These are phyloP conservation scores for Ondatra zibethicus DNA, from an alignment of 2,113 vertebrate genomes.

Conservation along the genomic window DNA sequence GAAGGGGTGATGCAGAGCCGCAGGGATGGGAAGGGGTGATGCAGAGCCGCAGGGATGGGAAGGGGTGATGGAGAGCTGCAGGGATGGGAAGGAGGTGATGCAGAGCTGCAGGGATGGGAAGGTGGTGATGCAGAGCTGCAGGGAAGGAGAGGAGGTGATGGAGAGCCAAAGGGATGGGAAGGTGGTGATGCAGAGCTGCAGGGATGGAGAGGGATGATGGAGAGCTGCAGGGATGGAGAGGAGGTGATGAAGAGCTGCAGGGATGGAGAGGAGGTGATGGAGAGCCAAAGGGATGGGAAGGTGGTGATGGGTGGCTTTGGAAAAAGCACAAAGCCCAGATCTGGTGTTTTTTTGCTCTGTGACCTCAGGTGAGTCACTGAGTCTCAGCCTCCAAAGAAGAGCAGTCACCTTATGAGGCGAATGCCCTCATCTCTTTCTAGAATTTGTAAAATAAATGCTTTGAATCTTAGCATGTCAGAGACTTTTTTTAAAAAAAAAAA, in stretches of 20 bases:
- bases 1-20: neutral
- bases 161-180: neutral
- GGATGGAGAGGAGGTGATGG: too few species aligned
- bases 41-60: fast-evolving
- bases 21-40: neutral
- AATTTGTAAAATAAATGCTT: neutral
- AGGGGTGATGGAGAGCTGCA: too few species aligned
- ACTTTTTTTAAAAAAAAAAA: neutral
- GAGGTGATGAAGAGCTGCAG: too few species aligned
- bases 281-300: neutral
- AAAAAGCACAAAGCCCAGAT: neutral
- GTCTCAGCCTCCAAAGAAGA: neutral
- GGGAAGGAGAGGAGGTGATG: too few species aligned
- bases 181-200: too few species aligned
- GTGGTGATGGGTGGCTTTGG: neutral
- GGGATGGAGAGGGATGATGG: too few species aligned
- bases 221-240: neutral
- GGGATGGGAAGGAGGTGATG: too few species aligned
- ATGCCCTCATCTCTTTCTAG: neutral
- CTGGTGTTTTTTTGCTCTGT: neutral
- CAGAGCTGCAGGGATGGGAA: too few species aligned
- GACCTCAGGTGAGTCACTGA: neutral
- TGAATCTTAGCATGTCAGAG: neutral
- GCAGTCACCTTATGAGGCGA: neutral
- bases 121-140: too few species aligned